These are phyloP conservation scores for Spodoptera picta DNA, from an alignment of 2,888 invertebrate genomes.

Conservation along the genomic window DNA sequence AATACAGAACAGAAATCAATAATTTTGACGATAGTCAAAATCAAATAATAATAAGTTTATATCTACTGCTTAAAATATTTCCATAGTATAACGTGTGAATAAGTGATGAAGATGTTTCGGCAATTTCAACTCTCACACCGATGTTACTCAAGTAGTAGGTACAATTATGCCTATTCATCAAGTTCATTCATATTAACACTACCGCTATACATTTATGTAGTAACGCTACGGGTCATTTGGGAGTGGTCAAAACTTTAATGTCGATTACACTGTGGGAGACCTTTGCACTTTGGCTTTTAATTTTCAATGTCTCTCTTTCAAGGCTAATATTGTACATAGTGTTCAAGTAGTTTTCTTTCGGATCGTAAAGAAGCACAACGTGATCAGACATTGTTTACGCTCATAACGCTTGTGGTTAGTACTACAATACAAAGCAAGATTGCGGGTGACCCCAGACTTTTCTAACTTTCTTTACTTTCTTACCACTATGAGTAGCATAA, in stretches of 20 bases:
- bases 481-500: slow-evolving; percentile 35
- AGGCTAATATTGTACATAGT: slow-evolving; percentile 18
- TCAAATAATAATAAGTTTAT: too few species aligned
- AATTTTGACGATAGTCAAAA: slow-evolving; percentile 1
- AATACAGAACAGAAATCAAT: not conserved
- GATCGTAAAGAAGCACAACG: slow-evolving; percentile 25
- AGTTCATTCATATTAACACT: slow-evolving; percentile 17
- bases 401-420: slow-evolving; percentile 52
- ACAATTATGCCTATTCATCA: not conserved
- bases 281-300: slow-evolving; percentile 18
- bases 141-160: not conserved
- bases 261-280: slow-evolving; percentile 19
- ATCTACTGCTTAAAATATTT: not conserved
- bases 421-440: slow-evolving; percentile 54
- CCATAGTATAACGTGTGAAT: not conserved
- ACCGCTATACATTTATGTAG: not conserved
- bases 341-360: slow-evolving; percentile 12
- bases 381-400: slow-evolving; percentile 41
- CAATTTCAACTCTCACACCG: not conserved
- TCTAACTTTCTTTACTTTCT: slow-evolving; percentile 65
- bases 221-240: slow-evolving; percentile 7
- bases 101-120: not conserved
- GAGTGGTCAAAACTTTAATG: slow-evolving; percentile 20
- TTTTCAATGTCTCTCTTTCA: slow-evolving; percentile 22
- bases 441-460: slow-evolving; percentile 56